phyloP scores from a whole-genome alignment of 2,888 invertebrate species.

The Alviniconcha strummeri region DNA sequence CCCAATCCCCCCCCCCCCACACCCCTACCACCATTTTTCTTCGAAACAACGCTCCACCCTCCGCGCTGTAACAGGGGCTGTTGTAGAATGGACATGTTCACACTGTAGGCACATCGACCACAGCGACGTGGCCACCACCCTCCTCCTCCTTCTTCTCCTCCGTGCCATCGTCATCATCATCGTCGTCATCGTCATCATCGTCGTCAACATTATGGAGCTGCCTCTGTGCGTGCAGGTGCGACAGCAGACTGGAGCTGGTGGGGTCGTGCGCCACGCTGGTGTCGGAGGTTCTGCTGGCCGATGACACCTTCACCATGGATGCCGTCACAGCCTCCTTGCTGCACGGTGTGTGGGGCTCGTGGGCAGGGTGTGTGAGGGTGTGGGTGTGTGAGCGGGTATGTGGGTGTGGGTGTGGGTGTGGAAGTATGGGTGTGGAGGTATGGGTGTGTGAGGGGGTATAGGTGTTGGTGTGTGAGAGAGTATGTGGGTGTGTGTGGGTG shows the following conservation, averaged over 20 bases:
- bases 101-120: no score
- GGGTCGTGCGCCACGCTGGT: conserved; percentile 90
- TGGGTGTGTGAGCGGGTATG: neutral
- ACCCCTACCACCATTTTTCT: no score
- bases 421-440: neutral
- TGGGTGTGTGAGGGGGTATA: no score
- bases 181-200: neutral
- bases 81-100: no score
- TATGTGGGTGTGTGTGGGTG: no score
- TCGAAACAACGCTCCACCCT: no score
- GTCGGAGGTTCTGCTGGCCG: conserved; percentile 77
- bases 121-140: no score
- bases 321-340: conserved; percentile 73
- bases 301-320: conserved; percentile 68
- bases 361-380: neutral
- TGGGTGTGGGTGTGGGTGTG: neutral
- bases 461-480: no score
- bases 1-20: no score
- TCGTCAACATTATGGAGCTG: neutral
- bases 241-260: conserved; percentile 78
- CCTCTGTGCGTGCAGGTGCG: conserved; percentile 49
- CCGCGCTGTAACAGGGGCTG: no score
- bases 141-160: neutral
- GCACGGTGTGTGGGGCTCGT: conserved; percentile 72
- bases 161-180: neutral